Percentiles rank a stretch among this genome's conserved stretches.
phyloP scores from a whole-genome alignment of 2,888 invertebrate species.

The Stenoptilia bipunctidactyla region DNA sequence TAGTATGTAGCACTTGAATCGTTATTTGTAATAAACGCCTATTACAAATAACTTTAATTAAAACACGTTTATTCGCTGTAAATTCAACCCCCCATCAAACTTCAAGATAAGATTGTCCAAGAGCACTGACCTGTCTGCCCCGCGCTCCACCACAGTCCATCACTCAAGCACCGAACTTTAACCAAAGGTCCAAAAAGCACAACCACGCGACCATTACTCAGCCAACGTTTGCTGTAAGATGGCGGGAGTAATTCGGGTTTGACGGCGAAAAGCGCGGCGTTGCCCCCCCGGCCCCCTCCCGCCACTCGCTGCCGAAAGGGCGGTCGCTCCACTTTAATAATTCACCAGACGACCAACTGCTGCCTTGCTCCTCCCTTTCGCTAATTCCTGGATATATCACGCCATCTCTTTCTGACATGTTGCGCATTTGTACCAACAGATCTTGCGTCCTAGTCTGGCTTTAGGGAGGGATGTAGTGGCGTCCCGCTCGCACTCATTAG shows the following conservation, averaged over 20 bases:
- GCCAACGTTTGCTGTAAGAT: constrained; percentile 16
- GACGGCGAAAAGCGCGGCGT: constrained; percentile 54
- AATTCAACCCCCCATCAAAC: too few species aligned
- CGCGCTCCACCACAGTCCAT: too few species aligned
- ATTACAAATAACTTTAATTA: too few species aligned
- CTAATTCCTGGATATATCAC: constrained; percentile 21
- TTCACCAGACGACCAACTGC: constrained; percentile 38
- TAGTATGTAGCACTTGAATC: too few species aligned
- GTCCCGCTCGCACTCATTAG: constrained; percentile 45
- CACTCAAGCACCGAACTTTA: too few species aligned
- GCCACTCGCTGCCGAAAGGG: constrained; percentile 54
- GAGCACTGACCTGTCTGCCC: too few species aligned
- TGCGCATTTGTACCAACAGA: constrained; percentile 27
- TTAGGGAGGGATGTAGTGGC: not conserved
- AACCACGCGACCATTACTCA: constrained; percentile 5
- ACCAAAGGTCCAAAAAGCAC: constrained; percentile 6
- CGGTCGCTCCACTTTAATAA: constrained; percentile 55
- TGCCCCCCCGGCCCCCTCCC: constrained; percentile 16
- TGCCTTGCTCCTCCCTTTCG: constrained; percentile 32
- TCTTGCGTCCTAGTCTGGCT: constrained; percentile 19
- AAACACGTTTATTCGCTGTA: too few species aligned
- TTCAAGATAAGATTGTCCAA: too few species aligned
- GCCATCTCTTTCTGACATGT: constrained; percentile 22
- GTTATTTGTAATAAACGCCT: too few species aligned
- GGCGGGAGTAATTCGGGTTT: constrained; percentile 27